Base-by-base conservation (phyloP, 2,888 invertebrate species). In the Ophion obscuratus region DNA sequence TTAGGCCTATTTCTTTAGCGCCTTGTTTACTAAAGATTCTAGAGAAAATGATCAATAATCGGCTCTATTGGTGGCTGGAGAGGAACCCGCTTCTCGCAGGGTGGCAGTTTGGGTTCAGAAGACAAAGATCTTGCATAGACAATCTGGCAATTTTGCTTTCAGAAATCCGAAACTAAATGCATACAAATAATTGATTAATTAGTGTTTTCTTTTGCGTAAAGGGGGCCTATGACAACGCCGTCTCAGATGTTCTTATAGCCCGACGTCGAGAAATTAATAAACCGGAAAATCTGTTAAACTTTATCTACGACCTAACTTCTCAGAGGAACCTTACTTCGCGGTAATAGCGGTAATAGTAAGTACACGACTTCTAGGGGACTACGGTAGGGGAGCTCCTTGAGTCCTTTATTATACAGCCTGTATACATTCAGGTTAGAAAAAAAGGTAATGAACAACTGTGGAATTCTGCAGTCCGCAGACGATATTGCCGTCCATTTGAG, bases 11-110 rank as follows among this genome's bases (percentile, higher is more conserved):
- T n/a, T 86, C 83, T 0, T 31, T 89, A 17, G 81, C 86, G 0
- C 82, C 87, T 20, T 88, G 89, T 36, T 14, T 87, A 10, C 27
- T 71, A 0, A 88, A 88, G 76, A 81, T 80, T 10, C 66, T 87
- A 36, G 87, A 87, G 62, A 77, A 83, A 40, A 83, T 89, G 53
- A 73, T 89, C 2, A 88, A 84, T 73, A 67, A 62, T 4, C 73
- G 88, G 53, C 27, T 88, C n/a, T 76, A 71, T 24, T 88, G 87
- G 86, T 86, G 85, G 81, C 31, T 88, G 20, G 87, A 88, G 68
- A 47, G 66, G 0, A 20, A 85, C 10, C 68, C 73, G 2, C 31
- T 81, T 10, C 10, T 88, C 3, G 77, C 87, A 2, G 40, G 59
- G 10, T 67, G 79, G 2, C 89, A 88, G 71, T 86, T 79, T 36